Evolutionary conservation across 2,797 vertebrate species (phyloP).

Genomic region (Onychomys leucogaster): DNA sequence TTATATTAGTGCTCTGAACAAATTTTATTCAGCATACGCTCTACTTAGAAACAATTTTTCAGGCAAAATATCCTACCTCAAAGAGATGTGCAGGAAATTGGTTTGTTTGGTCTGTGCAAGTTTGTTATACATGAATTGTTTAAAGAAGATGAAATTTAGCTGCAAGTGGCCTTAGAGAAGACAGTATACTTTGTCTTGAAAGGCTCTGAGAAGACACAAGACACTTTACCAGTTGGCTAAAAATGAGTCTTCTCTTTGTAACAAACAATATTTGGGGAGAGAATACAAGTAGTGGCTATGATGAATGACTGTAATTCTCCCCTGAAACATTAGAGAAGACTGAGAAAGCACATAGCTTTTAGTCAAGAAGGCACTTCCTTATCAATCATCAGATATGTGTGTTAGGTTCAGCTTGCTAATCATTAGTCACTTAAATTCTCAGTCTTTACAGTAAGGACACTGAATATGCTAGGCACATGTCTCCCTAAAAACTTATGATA

Average conservation of each 20-base stretch:
- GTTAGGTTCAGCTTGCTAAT: background rate
- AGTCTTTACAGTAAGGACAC: background rate
- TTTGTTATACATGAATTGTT: constrained; percentile 7
- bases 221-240: background rate
- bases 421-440: constrained; percentile 16
- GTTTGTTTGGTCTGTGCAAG: background rate
- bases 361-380: constrained; percentile 31
- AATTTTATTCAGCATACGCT: constrained; percentile 72
- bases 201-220: constrained; percentile 51
- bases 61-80: constrained; percentile 17
- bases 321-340: constrained; percentile 33
- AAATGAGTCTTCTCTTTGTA: constrained; percentile 38
- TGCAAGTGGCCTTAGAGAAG: constrained; percentile 18
- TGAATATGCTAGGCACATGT: background rate
- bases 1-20: constrained; percentile 79
- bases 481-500: constrained; percentile 10
- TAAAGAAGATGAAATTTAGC: constrained; percentile 52
- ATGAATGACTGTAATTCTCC: constrained; percentile 19
- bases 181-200: background rate
- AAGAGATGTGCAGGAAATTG: constrained; percentile 57
- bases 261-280: background rate
- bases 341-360: constrained; percentile 13
- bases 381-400: constrained; percentile 11
- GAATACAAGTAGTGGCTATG: background rate
- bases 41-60: constrained; percentile 71